These are phyloP conservation scores for Athrips mouffetella DNA, from an alignment of 2,888 invertebrate species.

Conservation along the genomic window DNA sequence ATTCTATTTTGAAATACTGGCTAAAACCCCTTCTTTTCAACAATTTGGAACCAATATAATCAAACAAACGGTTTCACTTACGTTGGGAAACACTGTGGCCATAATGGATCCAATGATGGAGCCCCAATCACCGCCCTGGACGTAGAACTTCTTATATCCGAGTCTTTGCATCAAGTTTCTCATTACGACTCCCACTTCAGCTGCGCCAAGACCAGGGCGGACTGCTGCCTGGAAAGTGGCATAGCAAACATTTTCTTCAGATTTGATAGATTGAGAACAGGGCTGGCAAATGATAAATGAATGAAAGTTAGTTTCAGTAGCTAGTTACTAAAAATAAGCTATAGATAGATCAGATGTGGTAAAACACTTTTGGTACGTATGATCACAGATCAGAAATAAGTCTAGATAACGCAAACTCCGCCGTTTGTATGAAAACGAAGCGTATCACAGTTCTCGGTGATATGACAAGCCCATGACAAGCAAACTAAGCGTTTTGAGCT, in stretches of 20 bases:
- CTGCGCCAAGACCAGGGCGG: conserved; percentile 71
- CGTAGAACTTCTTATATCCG: conserved; percentile 77
- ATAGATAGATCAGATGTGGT: no score
- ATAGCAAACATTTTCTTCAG: background rate
- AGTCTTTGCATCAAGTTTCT: conserved; percentile 81
- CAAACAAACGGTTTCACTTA: conserved; percentile 13
- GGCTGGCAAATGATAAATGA: background rate
- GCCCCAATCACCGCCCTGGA: conserved; percentile 63
- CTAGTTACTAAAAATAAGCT: no score
- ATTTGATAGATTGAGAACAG: background rate
- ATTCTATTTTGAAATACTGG: background rate
- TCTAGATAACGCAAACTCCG: no score
- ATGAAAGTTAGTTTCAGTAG: no score
- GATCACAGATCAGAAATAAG: no score
- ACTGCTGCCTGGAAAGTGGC: conserved; percentile 61
- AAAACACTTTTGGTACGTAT: no score
- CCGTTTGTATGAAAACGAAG: no score
- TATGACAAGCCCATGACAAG: no score
- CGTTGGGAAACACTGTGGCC: conserved; percentile 56
- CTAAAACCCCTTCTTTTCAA: no score
- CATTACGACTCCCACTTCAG: conserved; percentile 72
- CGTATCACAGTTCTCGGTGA: no score
- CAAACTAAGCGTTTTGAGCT: no score
- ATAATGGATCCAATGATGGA: conserved; percentile 46
- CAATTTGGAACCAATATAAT: background rate